Conservation (phyloP, 1,140 invertebrate genomes). For the Diuraphis noxia region DNA sequence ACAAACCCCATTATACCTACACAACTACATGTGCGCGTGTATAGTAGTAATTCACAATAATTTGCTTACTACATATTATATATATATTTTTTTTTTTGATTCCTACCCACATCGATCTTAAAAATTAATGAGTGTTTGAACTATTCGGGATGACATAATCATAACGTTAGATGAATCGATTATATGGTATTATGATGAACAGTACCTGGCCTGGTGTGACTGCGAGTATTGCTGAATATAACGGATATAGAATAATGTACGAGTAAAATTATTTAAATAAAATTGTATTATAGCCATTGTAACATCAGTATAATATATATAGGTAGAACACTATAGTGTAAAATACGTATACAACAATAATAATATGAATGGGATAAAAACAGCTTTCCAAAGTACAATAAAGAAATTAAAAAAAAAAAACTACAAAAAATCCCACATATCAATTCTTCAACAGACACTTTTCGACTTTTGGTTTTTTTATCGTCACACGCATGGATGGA, state of each 20-base stretch:
- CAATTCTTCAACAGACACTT: background rate
- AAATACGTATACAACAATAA: background rate
- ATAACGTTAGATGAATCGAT: background rate
- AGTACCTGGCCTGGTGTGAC: background rate
- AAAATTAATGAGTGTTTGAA: background rate
- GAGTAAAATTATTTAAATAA: background rate
- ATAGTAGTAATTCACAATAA: background rate
- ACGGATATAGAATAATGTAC: background rate
- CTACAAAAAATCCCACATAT: background rate
- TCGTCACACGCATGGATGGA: constrained; percentile 10
- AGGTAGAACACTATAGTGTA: background rate
- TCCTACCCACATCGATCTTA: background rate
- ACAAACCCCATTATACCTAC: background rate
- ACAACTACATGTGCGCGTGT: too few relatives aligned
- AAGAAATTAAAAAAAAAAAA: background rate
- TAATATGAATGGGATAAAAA: background rate
- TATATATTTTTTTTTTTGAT: background rate
- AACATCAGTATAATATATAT: background rate
- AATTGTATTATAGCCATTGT: background rate
- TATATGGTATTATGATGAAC: too few relatives aligned
- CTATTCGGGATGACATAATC: background rate
- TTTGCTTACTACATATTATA: background rate
- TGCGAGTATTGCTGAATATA: background rate
- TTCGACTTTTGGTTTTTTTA: constrained; percentile 9
- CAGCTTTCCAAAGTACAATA: background rate